Evolutionary conservation across 2,888 invertebrate genomes (phyloP).

Genomic region (Erannis defoliaria): DNA sequence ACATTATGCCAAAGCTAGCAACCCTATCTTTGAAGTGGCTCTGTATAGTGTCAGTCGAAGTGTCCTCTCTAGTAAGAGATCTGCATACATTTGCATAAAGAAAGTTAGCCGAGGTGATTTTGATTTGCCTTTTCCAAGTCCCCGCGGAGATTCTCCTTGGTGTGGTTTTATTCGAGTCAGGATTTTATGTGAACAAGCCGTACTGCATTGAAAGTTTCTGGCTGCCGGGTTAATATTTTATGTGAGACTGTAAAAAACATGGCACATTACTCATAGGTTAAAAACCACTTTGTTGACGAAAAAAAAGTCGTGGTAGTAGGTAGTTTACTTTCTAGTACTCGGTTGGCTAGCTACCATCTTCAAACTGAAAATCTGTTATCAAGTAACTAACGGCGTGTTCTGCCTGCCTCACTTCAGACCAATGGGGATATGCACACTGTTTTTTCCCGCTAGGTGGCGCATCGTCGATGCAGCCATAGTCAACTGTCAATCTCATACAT

Average conservation of each 20-base stretch:
- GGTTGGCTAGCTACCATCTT: too few species aligned
- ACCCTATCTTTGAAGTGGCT: slow-evolving; percentile 43
- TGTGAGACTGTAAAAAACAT: slow-evolving; percentile 1
- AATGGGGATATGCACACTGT: too few species aligned
- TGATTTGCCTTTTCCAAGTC: slow-evolving; percentile 42
- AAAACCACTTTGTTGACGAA: too few species aligned
- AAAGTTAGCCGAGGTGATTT: slow-evolving; percentile 52
- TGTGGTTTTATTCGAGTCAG: slow-evolving; percentile 23
- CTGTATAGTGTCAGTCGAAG: slow-evolving; percentile 44
- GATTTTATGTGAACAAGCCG: slow-evolving; percentile 16
- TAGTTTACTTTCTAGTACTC: too few species aligned
- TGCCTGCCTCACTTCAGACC: too few species aligned
- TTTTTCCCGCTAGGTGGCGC: too few species aligned
- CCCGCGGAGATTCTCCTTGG: slow-evolving; percentile 18
- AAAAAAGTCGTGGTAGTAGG: too few species aligned
- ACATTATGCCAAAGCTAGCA: slow-evolving; percentile 7
- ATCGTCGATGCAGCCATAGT: too few species aligned
- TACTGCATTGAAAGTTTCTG: slow-evolving; percentile 2
- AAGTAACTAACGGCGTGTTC: too few species aligned
- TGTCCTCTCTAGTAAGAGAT: slow-evolving; percentile 55
- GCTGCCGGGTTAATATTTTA: slow-evolving; percentile 1
- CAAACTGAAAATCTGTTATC: too few species aligned
- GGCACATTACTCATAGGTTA: too few species aligned
- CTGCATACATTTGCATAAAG: slow-evolving; percentile 76
- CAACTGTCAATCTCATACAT: too few species aligned